Base-by-base conservation (phyloP, 2,797 vertebrate species). In the Cryptoblepharus egeriae region DNA sequence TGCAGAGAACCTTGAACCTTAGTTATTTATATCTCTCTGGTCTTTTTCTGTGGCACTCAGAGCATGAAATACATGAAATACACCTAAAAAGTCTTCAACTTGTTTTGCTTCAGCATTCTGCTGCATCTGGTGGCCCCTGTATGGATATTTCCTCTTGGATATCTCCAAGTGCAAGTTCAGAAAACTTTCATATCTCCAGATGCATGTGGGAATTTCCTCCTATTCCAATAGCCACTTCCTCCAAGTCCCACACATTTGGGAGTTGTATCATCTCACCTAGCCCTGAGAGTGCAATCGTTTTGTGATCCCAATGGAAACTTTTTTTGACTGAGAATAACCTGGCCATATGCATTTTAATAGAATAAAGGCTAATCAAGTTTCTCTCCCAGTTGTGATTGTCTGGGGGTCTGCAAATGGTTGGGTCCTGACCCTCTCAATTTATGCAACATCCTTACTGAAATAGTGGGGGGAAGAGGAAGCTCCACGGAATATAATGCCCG, bases 401-500 rank as follows among this genome's bases (percentile, higher is more conserved):
- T 8, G 52, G 22, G 72, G 58, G 24, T 88, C 69, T n/a, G 2
- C 35, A 28, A 11, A 60, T 37, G 77, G 63, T 15, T 1, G 2
- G 39, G 30, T 64, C 52, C 55, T 89, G 52, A n/a, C 76, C 63
- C 68, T 89, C 52, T 75, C 35, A 87, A 83, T 80, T 68, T 80
- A 61, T 85, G 82, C 81, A 83, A 61, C 72, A 69, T 88, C 83
- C 84, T 70, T 88, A 15, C 87, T 84, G 73, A 37, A 68, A 86
- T 84, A 60, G 77, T 61, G 28, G 76, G 52, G 52, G 65, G 30
- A 83, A 77, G 37, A 74, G 75, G 65, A 72, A n/a, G 9, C n/a
- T n/a, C n/a, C n/a, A n/a, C n/a, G n/a, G n/a, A n/a, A n/a, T n/a
- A n/a, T n/a, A 79, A 60, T 52, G 35, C 12, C 77, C 30, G 57